Conservation (phyloP, 2,888 invertebrate species). For the Criorhina ranunculi region DNA sequence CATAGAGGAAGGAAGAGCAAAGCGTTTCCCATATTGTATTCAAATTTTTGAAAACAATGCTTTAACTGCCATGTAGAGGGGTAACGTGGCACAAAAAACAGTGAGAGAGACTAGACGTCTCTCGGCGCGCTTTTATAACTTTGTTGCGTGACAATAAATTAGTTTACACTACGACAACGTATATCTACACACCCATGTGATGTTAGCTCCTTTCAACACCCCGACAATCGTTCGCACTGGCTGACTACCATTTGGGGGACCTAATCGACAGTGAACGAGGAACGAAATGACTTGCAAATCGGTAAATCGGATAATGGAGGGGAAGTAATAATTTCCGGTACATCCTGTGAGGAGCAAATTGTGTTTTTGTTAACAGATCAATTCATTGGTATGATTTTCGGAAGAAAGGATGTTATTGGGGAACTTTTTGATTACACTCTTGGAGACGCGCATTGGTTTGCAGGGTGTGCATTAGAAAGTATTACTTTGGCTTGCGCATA, state of each 20-base stretch:
- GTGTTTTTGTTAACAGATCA: slow-evolving; percentile 77
- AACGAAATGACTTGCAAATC: slow-evolving; percentile 76
- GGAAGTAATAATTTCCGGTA: slow-evolving; percentile 77
- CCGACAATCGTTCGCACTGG: slow-evolving; percentile 30
- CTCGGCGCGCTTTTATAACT: slow-evolving; percentile 55
- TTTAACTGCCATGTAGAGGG: slow-evolving; percentile 14
- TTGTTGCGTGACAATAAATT: slow-evolving; percentile 75
- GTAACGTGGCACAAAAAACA: slow-evolving; percentile 1
- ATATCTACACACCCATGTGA: slow-evolving; percentile 50
- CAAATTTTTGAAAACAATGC: slow-evolving; percentile 50
- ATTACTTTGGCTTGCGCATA: slow-evolving; percentile 5
- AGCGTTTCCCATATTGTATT: slow-evolving; percentile 57
- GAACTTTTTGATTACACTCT: slow-evolving; percentile 41
- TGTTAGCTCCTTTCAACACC: slow-evolving; percentile 42
- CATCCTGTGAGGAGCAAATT: slow-evolving; percentile 76
- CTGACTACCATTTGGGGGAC: slow-evolving; percentile 50
- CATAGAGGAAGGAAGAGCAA: slow-evolving; percentile 25
- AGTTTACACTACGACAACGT: slow-evolving; percentile 54
- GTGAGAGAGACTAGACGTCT: slow-evolving; percentile 10
- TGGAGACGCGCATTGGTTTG: slow-evolving; percentile 27
- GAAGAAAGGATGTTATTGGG: slow-evolving; percentile 62
- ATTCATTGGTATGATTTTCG: slow-evolving; percentile 75
- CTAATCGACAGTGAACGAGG: slow-evolving; percentile 73
- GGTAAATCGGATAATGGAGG: slow-evolving; percentile 76
- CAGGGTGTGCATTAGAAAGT: slow-evolving; percentile 23